These are phyloP conservation scores for Epsilonema sp. DNA, from an alignment of 2,888 invertebrate species.

Conservation along the genomic window DNA sequence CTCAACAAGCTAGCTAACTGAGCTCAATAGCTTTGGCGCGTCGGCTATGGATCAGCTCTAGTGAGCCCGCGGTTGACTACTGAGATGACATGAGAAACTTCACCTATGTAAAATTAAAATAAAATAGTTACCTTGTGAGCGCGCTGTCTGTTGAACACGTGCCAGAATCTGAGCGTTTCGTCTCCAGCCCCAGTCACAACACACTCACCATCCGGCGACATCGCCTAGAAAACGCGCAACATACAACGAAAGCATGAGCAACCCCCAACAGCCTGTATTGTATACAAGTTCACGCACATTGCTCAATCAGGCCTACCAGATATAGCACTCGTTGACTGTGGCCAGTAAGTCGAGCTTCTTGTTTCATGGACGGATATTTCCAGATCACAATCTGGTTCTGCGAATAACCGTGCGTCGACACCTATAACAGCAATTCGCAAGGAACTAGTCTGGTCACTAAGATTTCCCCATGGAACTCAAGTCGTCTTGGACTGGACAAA, in stretches of 20 bases:
- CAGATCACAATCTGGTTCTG: constrained; percentile 96
- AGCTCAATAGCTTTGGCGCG: too few species aligned
- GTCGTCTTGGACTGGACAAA: too few species aligned
- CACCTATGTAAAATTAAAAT: too few species aligned
- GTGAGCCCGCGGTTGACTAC: too few species aligned
- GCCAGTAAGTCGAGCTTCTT: constrained; percentile 87
- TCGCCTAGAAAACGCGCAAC: constrained; percentile 38
- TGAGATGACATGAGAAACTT: too few species aligned
- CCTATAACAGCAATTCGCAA: constrained; percentile 25
- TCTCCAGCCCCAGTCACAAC: constrained; percentile 98
- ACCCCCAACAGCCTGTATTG: not conserved
- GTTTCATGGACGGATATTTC: constrained; percentile 91
- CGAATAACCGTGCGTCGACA: constrained; percentile 88
- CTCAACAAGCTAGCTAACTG: too few species aligned
- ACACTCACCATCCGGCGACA: constrained; percentile 93
- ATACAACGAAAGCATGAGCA: not conserved
- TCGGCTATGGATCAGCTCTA: too few species aligned
- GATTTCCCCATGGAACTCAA: too few species aligned
- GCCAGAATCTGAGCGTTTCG: constrained; percentile 94
- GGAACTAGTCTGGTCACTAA: too few species aligned
- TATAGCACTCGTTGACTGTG: constrained; percentile 89
- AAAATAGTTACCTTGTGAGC: constrained; percentile 42
- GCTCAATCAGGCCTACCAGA: constrained; percentile 38
- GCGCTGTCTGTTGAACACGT: constrained; percentile 89
- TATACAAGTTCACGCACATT: not conserved